Conservation (phyloP, 2,888 invertebrate species). For the Ormyrus thymus region DNA sequence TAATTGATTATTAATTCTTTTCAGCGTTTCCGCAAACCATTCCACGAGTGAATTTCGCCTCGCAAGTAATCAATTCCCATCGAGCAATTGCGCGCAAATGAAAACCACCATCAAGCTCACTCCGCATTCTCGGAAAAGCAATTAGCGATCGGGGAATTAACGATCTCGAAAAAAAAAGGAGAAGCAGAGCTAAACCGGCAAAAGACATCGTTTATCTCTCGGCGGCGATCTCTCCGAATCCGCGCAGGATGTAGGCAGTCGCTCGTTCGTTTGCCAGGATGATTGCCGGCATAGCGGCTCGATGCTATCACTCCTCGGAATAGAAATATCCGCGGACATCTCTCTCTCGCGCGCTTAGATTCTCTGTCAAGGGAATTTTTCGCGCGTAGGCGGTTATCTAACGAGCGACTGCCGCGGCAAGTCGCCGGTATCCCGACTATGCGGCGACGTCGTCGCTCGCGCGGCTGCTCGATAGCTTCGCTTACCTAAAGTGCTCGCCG, state of each 20-base stretch:
- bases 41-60: too few species aligned
- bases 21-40: too few species aligned
- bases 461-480: slow-evolving; percentile 7
- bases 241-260: not conserved
- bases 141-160: not conserved
- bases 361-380: slow-evolving; percentile 41
- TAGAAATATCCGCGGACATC: slow-evolving; percentile 29
- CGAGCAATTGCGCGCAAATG: too few species aligned
- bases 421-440: too few species aligned
- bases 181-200: not conserved
- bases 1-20: too few species aligned
- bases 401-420: not conserved
- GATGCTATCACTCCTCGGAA: slow-evolving; percentile 48
- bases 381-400: slow-evolving; percentile 34
- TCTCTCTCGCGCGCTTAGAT: not conserved
- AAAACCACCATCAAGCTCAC: too few species aligned
- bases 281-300: slow-evolving; percentile 19
- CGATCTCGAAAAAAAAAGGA: not conserved
- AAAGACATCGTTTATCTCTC: not conserved
- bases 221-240: not conserved
- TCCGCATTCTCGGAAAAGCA: slow-evolving; percentile 12
- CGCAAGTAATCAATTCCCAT: too few species aligned
- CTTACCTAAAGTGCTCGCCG: slow-evolving; percentile 20
- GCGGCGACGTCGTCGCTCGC: not conserved
- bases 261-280: not conserved